These are phyloP conservation scores for Julus scanicus DNA, from an alignment of 2,888 invertebrate genomes.

Conservation along the genomic window DNA sequence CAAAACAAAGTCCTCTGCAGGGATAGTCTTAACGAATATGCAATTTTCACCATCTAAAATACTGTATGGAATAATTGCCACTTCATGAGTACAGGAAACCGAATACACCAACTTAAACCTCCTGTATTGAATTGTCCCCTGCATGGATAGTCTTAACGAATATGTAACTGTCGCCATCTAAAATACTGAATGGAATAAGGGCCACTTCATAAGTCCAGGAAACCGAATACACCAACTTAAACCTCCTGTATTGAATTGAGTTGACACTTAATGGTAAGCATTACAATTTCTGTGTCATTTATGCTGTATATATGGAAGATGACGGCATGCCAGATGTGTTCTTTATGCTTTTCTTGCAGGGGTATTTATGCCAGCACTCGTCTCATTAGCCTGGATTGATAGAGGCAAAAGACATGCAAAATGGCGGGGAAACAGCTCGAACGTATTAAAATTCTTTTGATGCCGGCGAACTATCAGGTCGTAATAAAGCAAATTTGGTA, in stretches of 20 bases:
- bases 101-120: not conserved
- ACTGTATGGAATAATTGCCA: too few species aligned
- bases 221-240: not conserved
- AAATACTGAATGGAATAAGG: too few species aligned
- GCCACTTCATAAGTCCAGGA: too few species aligned
- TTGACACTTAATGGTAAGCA: too few species aligned
- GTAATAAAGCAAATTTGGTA: not conserved
- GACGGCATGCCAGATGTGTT: not conserved
- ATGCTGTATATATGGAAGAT: not conserved
- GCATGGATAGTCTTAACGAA: too few species aligned
- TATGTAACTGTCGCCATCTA: too few species aligned
- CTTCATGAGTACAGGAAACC: too few species aligned
- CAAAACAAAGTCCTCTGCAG: not conserved
- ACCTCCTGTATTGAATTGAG: too few species aligned
- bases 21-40: not conserved
- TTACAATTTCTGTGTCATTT: not conserved
- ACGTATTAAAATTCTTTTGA: constrained; percentile 26
- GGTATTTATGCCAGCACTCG: not conserved
- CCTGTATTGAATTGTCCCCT: too few species aligned
- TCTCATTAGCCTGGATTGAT: constrained; percentile 39
- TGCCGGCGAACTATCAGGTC: constrained; percentile 4
- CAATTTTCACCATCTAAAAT: too few species aligned
- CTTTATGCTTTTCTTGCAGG: not conserved
- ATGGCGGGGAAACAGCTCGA: constrained; percentile 22
- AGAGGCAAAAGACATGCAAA: not conserved